A percentile compares a stretch with the other conserved stretches of the same genome.
These are phyloP conservation scores for Ginglymostoma cirratum DNA, from an alignment of 2,113 vertebrate species.

Conservation along the genomic window DNA sequence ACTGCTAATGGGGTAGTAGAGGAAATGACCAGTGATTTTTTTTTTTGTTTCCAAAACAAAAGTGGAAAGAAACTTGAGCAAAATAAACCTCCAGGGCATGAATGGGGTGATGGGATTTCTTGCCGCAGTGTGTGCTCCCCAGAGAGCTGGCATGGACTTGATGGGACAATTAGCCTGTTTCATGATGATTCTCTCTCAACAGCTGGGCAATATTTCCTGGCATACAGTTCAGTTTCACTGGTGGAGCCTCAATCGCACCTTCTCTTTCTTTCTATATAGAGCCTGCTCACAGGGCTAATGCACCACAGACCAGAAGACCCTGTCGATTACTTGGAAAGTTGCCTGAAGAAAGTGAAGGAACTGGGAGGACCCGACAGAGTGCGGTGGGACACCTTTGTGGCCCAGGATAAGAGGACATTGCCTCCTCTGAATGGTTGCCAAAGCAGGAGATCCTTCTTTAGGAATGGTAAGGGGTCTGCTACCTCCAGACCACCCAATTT, in stretches of 20 bases:
- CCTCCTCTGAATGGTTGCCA: conserved; percentile 91
- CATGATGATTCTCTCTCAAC: too few relatives aligned
- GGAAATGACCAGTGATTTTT: neutral
- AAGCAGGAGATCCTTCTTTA: conserved; percentile 80
- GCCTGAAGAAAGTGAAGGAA: conserved; percentile 85
- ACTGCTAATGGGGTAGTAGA: neutral
- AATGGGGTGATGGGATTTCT: neutral
- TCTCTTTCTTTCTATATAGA: conserved; percentile 57
- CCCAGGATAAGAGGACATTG: conserved; percentile 87
- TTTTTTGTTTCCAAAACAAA: neutral
- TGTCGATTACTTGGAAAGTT: conserved; percentile 87
- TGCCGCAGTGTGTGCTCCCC: too few relatives aligned
- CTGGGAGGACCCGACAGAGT: conserved; percentile 87
- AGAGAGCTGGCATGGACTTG: too few relatives aligned
- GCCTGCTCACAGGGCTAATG: conserved; percentile 93
- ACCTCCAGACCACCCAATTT: neutral
- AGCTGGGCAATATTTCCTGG: neutral
- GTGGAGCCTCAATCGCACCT: conserved; percentile 27
- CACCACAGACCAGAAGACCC: conserved; percentile 91
- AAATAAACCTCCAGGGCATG: too few relatives aligned
- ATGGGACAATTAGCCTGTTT: too few relatives aligned
- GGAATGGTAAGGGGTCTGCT: conserved; percentile 71
- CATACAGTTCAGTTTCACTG: too few relatives aligned
- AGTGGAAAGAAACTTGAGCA: too few relatives aligned
- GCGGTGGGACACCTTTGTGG: conserved; percentile 94